Base-by-base conservation (phyloP, 2,888 invertebrate species). In the Stenodema calcarata region DNA sequence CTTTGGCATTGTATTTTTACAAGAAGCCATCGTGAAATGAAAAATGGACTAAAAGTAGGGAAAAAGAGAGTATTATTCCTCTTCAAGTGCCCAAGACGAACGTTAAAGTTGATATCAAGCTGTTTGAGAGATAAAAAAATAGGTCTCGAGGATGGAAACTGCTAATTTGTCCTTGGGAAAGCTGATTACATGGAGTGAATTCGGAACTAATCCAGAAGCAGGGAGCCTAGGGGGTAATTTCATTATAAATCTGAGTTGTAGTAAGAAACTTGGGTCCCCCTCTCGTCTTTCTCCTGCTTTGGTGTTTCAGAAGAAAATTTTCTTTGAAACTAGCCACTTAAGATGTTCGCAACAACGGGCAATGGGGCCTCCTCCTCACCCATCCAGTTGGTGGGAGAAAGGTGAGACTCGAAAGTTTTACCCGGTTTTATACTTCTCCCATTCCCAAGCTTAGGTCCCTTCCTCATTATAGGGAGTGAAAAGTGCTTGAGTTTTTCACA, bases 241-340 rank as follows among this genome's bases (percentile, higher is more conserved):
- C 78, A 78, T 78, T 78, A 78, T 78, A 78, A 78, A 78, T 78
- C 78, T 78, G 78, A 78, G 44, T 78, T 78, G 78, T 78, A 44
- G 78, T 78, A 78, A 44, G 47, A 78, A 78, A 78, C 78, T 78
- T 75, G 30, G 73, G n/a, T 44, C 47, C 27, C 42, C 35, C 47
- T 42, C 44, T 78, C 41, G 14, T 44, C 44, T 28, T 23, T 44
- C 78, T 44, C 78, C 78, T 18, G 27, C 27, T 23, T 4, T 9
- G 47, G 27, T 42, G 47, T 30, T 44, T 44, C 78, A 18, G 78
- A 42, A 44, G 78, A 78, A 78, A 78, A 78, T 44, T 44, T 44
- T 44, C 47, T 44, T 42, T 42, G 47, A 78, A 78, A 78, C 78
- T 78, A 78, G 78, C 78, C 78, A 78, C 78, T 78, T 78, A 78